Conservation (phyloP, 2,888 invertebrate genomes). For the Erebia aethiops region DNA sequence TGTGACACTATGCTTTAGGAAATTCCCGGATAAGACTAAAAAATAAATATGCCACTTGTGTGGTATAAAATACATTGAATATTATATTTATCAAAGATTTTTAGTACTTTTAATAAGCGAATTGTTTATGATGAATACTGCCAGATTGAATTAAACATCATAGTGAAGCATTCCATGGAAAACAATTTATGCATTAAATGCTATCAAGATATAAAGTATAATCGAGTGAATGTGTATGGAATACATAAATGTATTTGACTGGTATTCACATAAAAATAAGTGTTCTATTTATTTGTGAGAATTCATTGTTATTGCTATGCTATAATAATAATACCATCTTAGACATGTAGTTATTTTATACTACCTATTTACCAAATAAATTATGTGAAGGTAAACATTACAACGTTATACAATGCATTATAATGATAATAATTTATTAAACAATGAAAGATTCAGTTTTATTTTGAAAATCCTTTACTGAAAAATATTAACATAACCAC, state of each 20-base stretch:
- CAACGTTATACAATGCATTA: constrained; percentile 8
- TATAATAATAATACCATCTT: not conserved
- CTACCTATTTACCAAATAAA: constrained; percentile 18
- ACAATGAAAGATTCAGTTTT: constrained; percentile 4
- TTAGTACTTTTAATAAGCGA: no score
- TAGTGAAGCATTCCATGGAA: not conserved
- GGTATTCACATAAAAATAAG: not conserved
- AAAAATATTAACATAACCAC: no score
- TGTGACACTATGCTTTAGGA: constrained; percentile 4
- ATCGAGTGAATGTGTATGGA: not conserved
- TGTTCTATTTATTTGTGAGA: not conserved
- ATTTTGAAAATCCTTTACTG: not conserved
- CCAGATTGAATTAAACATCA: not conserved
- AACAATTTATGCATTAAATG: constrained; percentile 10
- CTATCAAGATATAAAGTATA: not conserved
- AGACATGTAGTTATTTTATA: constrained; percentile 5
- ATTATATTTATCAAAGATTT: constrained; percentile 1
- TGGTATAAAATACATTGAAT: not conserved
- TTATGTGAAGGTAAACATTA: constrained; percentile 1
- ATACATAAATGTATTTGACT: not conserved
- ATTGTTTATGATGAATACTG: not conserved
- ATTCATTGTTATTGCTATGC: not conserved
- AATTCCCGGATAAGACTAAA: constrained; percentile 5
- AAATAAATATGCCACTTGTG: not conserved
- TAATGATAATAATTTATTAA: constrained; percentile 14